phyloP scores from a whole-genome alignment of 2,888 invertebrate genomes.

The Idaea dimidiata region DNA sequence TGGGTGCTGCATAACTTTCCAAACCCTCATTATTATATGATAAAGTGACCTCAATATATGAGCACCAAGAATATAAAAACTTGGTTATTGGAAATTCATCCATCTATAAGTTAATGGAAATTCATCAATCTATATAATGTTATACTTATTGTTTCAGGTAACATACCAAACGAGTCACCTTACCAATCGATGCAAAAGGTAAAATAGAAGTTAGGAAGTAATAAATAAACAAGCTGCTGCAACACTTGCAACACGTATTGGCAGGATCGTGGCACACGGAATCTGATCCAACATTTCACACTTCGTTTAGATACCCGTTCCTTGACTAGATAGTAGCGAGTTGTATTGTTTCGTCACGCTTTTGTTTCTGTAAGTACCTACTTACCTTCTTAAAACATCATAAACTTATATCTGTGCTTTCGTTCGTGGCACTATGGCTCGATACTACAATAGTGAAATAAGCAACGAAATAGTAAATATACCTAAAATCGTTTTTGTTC shows the following conservation, averaged over 20 bases:
- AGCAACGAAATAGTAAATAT: too few species aligned
- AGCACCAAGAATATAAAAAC: too few species aligned
- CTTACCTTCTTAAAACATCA: not conserved
- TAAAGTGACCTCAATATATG: too few species aligned
- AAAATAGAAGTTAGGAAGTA: not conserved
- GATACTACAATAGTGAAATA: too few species aligned
- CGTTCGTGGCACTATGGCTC: not conserved
- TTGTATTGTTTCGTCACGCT: not conserved
- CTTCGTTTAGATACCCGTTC: not conserved
- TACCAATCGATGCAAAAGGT: not conserved
- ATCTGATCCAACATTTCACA: constrained; percentile 2
- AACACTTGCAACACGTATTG: constrained; percentile 3
- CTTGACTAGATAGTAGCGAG: not conserved
- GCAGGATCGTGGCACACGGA: constrained; percentile 4
- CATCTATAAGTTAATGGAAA: too few species aligned
- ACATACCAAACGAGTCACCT: not conserved
- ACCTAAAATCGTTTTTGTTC: too few species aligned
- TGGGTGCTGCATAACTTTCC: too few species aligned
- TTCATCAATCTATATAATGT: not conserved
- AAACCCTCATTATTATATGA: too few species aligned
- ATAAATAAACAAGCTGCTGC: constrained; percentile 3
- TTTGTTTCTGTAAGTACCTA: not conserved
- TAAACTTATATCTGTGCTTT: not conserved
- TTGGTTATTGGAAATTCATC: too few species aligned
- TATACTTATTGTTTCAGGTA: not conserved